These are phyloP conservation scores for Melanerpes aurifrons DNA, from an alignment of 2,113 vertebrate species.

Conservation along the genomic window DNA sequence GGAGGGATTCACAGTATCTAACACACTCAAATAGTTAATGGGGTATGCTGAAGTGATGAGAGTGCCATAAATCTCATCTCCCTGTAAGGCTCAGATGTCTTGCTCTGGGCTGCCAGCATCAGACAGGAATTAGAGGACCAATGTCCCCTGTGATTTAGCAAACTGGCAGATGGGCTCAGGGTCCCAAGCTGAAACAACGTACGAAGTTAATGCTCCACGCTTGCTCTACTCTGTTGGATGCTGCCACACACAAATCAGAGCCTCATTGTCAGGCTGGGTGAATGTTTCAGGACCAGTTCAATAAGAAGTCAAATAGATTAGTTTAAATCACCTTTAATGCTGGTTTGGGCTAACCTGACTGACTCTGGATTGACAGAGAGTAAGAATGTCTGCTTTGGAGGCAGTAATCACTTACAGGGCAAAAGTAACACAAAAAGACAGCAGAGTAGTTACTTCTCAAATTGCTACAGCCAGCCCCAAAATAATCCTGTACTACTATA, in stretches of 20 bases:
- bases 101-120: not conserved
- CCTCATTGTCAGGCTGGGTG: not conserved
- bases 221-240: not conserved
- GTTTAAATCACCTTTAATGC: constrained; percentile 31
- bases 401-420: not conserved
- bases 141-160: not conserved
- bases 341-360: constrained; percentile 11
- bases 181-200: not conserved
- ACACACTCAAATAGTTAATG: accelerated
- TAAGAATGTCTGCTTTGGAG: not conserved
- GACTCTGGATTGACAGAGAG: not conserved
- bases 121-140: not conserved
- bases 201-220: not conserved
- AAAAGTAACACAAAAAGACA: not conserved
- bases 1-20: not conserved
- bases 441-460: not conserved
- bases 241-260: not conserved
- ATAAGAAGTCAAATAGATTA: constrained; percentile 7
- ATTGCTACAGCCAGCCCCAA: not conserved
- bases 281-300: not conserved
- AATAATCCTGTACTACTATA: constrained; percentile 4
- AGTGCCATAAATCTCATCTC: not conserved
- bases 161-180: not conserved
- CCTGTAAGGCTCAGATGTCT: not conserved
- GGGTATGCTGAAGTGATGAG: not conserved